A percentile compares a stretch with the other conserved stretches of the same genome.
Conservation (phyloP, 2,113 vertebrate genomes). For the Phylloscopus trochilus region DNA sequence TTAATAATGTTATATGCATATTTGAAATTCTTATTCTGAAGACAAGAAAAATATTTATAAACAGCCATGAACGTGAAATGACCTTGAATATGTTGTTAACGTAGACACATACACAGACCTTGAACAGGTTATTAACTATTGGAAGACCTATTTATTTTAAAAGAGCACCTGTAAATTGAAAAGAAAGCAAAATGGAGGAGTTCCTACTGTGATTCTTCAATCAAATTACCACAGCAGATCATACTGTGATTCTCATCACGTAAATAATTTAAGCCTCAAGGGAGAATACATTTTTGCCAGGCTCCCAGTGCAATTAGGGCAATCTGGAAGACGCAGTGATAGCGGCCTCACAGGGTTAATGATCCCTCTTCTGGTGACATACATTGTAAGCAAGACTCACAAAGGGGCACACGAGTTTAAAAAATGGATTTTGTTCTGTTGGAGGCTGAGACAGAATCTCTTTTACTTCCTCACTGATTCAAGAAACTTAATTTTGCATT, state of each 20-base stretch:
- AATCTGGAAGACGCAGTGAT: background rate
- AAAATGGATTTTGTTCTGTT: background rate
- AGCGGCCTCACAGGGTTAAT: conserved; percentile 9
- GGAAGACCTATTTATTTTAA: background rate
- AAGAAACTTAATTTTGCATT: background rate
- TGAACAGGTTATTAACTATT: background rate
- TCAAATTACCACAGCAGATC: background rate
- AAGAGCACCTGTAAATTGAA: background rate
- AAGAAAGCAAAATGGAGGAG: background rate
- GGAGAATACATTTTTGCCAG: background rate
- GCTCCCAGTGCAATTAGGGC: background rate
- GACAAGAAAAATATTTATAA: background rate
- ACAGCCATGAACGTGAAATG: background rate
- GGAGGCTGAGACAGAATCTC: background rate
- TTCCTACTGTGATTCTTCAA: background rate
- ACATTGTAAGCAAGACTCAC: background rate
- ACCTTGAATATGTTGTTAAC: background rate
- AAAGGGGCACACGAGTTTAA: background rate
- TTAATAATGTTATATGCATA: background rate
- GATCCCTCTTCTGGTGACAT: background rate
- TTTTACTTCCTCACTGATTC: background rate
- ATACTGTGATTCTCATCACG: background rate
- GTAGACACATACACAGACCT: background rate
- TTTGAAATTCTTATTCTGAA: background rate
- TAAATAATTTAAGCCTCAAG: conserved; percentile 28